Evolutionary conservation across 2,113 vertebrate species (phyloP), one percentile per base, ranked within the genome.

Genomic region (Barbus barbus): DNA sequence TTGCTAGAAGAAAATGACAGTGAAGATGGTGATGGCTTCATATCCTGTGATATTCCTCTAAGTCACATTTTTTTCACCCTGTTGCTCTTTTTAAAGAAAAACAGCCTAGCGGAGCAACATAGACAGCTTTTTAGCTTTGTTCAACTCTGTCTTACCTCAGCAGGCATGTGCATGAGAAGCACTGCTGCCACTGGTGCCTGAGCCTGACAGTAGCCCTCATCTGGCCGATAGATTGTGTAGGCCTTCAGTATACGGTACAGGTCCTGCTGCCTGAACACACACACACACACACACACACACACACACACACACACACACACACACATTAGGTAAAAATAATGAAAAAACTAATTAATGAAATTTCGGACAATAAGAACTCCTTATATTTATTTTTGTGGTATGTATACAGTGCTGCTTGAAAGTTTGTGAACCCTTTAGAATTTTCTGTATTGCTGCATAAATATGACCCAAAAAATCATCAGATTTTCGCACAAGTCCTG

Each of bases 121-220:
- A 36, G 51, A 74, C 9, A 20, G 18, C 5, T 53, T 3, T 58
- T n/a, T 58, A 58, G 20, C 69, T 46, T 12, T 22, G 28, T 48
- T 56, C 51, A 36, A 8, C 4, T 44, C 28, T 12, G 7, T 26
- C 93, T 93, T 84, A 97, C 96, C 96, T 97, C 96, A 1, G 96
- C 96, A 14, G 96, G 96, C 96, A 97, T 97, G 87, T 97, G 96
- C 96, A 97, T 97, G 85, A 97, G 95, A 87, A 97, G 91, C 51
- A 97, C 96, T 0, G 96, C 96, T 0, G 96, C 96, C 88, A 97
- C 96, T 0, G 96, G 96, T 13, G 96, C 96, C 92, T 97, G 96
- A 2, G 96, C 96, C 93, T 97, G 96, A 91, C 96, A 97, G 92
- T 97, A 97, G 8, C 96, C 96, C 87, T 97, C 96, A 0, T 97